phyloP scores from a whole-genome alignment of 2,113 vertebrate genomes.

The Chaetops frenatus region DNA sequence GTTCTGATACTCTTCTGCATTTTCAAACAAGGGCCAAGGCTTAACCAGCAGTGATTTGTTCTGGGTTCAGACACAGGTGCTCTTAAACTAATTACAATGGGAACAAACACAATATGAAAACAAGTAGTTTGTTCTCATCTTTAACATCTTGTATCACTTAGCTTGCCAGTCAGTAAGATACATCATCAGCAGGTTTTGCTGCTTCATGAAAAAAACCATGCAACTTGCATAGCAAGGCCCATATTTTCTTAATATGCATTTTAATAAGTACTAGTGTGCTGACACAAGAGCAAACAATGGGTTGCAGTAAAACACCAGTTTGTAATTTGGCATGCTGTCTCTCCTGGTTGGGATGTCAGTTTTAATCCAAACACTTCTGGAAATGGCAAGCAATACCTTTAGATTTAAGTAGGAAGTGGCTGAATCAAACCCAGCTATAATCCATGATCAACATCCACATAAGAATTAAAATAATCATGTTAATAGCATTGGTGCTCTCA shows the following conservation, averaged over 20 bases:
- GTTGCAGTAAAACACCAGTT: background rate
- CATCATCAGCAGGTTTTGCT: background rate
- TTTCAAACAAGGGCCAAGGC: background rate
- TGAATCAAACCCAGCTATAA: background rate
- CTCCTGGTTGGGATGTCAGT: background rate
- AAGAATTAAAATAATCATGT: background rate
- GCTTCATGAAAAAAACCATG: background rate
- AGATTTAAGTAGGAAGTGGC: background rate
- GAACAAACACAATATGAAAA: background rate
- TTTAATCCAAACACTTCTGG: background rate
- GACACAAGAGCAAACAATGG: background rate
- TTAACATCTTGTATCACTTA: background rate
- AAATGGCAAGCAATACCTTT: background rate
- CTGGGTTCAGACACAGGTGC: background rate
- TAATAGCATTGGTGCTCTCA: background rate
- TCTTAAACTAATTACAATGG: background rate
- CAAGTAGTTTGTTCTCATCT: background rate
- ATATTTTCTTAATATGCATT: background rate
- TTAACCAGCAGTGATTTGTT: background rate
- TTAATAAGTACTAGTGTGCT: background rate
- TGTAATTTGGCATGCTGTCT: background rate
- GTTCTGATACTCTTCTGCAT: background rate
- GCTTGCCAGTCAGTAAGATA: background rate
- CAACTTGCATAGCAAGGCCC: background rate
- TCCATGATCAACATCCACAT: background rate